phyloP scores from a whole-genome alignment of 1,140 invertebrate species.

The Bemisia tabaci region DNA sequence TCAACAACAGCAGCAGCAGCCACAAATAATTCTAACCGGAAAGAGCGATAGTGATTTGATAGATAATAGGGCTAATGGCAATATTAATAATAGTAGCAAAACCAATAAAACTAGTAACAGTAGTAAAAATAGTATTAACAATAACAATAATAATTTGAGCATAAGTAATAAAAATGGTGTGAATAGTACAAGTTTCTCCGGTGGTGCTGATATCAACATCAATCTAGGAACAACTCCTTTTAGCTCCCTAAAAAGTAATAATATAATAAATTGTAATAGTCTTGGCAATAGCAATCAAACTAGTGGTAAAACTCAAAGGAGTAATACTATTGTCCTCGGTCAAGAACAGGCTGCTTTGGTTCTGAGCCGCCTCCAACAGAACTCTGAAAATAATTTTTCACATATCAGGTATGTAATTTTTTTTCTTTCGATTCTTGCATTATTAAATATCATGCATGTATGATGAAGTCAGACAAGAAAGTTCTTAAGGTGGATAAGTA shows the following conservation, averaged over 20 bases:
- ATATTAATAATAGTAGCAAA: constrained; percentile 15
- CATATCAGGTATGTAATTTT: background rate
- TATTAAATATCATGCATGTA: no score
- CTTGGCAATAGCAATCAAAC: background rate
- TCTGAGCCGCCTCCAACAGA: constrained; percentile 29
- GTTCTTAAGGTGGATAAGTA: background rate
- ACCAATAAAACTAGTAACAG: constrained; percentile 15
- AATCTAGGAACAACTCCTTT: background rate
- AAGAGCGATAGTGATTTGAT: background rate
- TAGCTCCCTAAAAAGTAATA: background rate
- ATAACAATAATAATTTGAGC: constrained; percentile 16
- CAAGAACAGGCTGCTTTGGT: constrained; percentile 25
- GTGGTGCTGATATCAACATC: background rate
- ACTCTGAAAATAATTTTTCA: constrained; percentile 11
- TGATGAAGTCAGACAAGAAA: constrained; percentile 2
- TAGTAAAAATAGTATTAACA: constrained; percentile 20
- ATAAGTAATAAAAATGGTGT: constrained; percentile 28
- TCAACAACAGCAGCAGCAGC: constrained; percentile 19
- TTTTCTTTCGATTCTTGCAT: constrained; percentile 1
- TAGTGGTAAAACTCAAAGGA: constrained; percentile 5
- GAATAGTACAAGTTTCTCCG: constrained; percentile 23
- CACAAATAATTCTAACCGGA: constrained; percentile 24
- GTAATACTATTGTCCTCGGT: constrained; percentile 19
- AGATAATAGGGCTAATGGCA: constrained; percentile 25
- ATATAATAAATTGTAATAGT: background rate